These are phyloP conservation scores for Clavelina lepadiformis DNA, from an alignment of 23 tunicate genomes.

Conservation along the genomic window DNA sequence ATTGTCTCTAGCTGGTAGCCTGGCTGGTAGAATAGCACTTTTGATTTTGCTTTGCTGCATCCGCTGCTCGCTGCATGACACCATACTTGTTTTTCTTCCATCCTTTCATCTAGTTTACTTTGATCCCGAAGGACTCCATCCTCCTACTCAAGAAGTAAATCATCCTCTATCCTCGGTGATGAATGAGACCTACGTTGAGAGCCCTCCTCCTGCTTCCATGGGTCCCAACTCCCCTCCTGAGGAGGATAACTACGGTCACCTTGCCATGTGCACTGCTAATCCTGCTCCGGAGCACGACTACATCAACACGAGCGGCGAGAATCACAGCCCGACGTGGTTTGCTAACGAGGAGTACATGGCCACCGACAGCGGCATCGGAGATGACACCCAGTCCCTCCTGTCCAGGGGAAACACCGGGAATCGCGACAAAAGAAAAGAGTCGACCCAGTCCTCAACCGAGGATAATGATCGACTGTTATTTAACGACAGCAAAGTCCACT, in stretches of 20 bases:
- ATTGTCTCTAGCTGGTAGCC: no score
- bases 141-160: not conserved
- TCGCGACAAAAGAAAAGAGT: slow-evolving; percentile 10
- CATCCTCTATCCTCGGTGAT: slow-evolving; percentile 4
- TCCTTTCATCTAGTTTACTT: slow-evolving; percentile 37
- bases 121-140: slow-evolving; percentile 47
- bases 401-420: slow-evolving; percentile 35
- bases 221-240: not conserved
- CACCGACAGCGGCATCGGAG: slow-evolving; percentile 85
- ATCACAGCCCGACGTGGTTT: slow-evolving; percentile 24
- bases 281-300: slow-evolving; percentile 17
- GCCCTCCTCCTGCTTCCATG: slow-evolving; percentile 6
- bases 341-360: slow-evolving; percentile 79
- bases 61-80: no score
- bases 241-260: slow-evolving; percentile 17
- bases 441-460: slow-evolving; percentile 4
- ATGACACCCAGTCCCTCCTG: slow-evolving; percentile 68
- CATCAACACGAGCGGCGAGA: slow-evolving; percentile 26
- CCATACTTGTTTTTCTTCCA: slow-evolving; percentile 4
- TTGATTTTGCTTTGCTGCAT: no score
- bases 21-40: no score
- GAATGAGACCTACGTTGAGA: slow-evolving; percentile 33
- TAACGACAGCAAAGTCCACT: not conserved
- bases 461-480: slow-evolving; percentile 9
- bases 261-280: slow-evolving; percentile 15